Conservation (phyloP, 2,113 vertebrate genomes). For the Cyanoderma ruficeps region DNA sequence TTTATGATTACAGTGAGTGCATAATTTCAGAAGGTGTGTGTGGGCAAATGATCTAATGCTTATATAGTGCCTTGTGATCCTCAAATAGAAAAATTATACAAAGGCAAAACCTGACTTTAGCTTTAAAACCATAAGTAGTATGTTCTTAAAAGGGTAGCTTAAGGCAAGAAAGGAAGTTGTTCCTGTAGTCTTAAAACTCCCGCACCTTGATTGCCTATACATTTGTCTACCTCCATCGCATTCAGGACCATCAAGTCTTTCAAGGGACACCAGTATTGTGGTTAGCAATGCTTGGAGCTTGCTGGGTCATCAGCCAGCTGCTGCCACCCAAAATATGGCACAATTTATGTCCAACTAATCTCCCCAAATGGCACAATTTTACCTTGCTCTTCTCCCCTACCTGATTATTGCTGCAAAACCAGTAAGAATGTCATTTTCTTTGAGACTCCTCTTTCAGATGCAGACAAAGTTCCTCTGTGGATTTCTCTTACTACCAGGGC, state of each 20-base stretch:
- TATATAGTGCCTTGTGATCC: not conserved
- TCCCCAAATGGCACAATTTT: not conserved
- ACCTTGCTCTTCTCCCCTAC: not conserved
- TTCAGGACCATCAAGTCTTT: not conserved
- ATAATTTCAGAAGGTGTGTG: not conserved
- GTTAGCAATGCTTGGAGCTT: not conserved
- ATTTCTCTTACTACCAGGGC: not conserved
- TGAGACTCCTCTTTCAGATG: not conserved
- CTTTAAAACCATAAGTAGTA: not conserved
- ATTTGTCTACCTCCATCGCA: not conserved
- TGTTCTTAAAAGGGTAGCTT: not conserved
- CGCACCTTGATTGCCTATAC: not conserved
- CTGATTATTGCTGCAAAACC: not conserved
- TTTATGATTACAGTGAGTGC: not conserved
- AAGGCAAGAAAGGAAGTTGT: not conserved
- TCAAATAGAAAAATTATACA: not conserved
- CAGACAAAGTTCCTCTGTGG: not conserved
- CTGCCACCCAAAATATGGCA: not conserved
- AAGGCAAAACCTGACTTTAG: not conserved
- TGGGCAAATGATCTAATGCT: not conserved
- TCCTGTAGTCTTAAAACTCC: not conserved
- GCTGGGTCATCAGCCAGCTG: not conserved
- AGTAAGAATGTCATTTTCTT: not conserved
- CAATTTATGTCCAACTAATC: not conserved
- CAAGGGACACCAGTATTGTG: not conserved